Base-by-base conservation (phyloP, 2,888 invertebrate species). In the Ectobius pallidus region DNA sequence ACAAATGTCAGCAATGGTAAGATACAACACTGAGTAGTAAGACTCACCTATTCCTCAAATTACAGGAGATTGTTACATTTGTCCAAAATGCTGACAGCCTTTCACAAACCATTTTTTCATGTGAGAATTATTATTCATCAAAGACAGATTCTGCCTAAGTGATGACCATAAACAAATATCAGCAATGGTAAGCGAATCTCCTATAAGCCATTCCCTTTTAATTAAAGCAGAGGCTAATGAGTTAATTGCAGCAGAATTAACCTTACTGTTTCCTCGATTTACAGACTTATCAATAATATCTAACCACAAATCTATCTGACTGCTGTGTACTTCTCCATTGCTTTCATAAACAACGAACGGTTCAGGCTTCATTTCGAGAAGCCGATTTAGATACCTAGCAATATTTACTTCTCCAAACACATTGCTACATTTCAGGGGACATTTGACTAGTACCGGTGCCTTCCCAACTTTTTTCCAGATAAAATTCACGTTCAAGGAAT, bases 81-180 rank as follows among this genome's bases (percentile, higher is more conserved):
- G 6, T 34, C 34, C 34, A 30, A 30, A 2, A 58, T 58, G 58
- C n/a, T 58, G 27, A 30, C 46, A 14, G 46, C 58, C 25, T n/a
- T 30, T 58, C 27, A 14, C n/a, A 18, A 30, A 58, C 58, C 58
- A 58, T 30, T 58, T 58, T 16, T 30, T 58, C 14, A 58, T 14
- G 16, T 30, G 14, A 30, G 30, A 58, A 58, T 30, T 30, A 16
- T 16, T 30, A 25, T 27, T n/a, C 2, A 30, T 30, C 18, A 58
- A 32, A 14, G 16, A n/a, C 2, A 30, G 27, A 58, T 58, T 58
- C 25, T 65, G 63, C 22, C 39, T 49, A 22, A 71, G 25, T 6
- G 49, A 46, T 14, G 71, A 71, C 71, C 71, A 71, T n/a, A 71
- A 27, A 30, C 63, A 71, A 16, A 71, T 63, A 27, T 71, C 71